Conservation (phyloP, 2,113 vertebrate species). For the Chamaetylas fuelleborni region DNA sequence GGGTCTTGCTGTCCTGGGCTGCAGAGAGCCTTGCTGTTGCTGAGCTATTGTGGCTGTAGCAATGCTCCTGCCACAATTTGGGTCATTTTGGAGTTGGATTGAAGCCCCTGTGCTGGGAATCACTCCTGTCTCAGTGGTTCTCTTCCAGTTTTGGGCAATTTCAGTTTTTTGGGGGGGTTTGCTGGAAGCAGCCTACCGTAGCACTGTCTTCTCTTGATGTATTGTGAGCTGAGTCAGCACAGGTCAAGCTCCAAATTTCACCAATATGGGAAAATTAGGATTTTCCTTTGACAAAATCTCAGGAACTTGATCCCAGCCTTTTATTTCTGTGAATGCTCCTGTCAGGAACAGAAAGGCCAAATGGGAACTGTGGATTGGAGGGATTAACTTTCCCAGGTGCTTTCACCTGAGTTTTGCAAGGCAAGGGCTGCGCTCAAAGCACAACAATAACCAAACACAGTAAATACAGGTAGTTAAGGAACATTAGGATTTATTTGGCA, state of each 20-base stretch:
- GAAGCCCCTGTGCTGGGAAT: background rate
- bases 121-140: accelerated
- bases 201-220: accelerated
- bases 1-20: background rate
- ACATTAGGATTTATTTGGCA: background rate
- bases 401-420: background rate
- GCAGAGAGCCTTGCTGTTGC: background rate
- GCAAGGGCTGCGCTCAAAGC: background rate
- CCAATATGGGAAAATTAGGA: background rate
- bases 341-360: background rate
- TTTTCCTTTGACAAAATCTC: background rate
- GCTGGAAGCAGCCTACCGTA: background rate
- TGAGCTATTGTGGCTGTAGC: accelerated
- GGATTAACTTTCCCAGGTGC: background rate
- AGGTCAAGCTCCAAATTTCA: background rate
- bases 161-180: background rate
- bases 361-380: background rate
- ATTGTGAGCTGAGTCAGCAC: background rate
- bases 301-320: background rate
- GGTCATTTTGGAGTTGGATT: accelerated
- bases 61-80: background rate
- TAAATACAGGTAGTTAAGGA: background rate
- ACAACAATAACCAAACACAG: background rate
- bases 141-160: background rate
- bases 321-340: accelerated